Evolutionary conservation across 1,140 invertebrate genomes (phyloP).

Genomic region (Elysia chlorotica): DNA sequence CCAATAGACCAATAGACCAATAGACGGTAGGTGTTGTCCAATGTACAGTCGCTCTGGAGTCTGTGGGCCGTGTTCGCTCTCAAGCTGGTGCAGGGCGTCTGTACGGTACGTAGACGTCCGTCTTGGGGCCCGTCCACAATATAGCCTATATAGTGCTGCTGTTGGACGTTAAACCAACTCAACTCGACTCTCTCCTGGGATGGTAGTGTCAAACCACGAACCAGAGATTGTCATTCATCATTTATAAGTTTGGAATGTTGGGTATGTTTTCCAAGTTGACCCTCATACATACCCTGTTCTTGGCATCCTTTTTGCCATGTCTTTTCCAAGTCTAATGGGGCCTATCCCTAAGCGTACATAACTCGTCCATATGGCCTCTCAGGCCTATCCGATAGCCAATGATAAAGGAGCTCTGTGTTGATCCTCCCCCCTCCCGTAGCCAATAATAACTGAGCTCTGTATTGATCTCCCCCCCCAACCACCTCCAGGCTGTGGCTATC

Average conservation of each 20-base stretch:
- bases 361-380: background rate
- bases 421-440: background rate
- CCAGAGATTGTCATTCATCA: too few species aligned
- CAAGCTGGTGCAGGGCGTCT: background rate
- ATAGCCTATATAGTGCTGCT: background rate
- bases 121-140: background rate
- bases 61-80: background rate
- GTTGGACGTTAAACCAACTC: background rate
- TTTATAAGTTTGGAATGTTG: too few species aligned
- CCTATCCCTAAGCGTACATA: background rate
- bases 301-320: background rate
- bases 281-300: background rate
- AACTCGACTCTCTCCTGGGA: background rate
- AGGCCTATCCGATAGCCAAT: background rate
- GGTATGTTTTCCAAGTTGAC: too few species aligned
- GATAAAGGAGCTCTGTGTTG: background rate
- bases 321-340: background rate
- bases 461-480: background rate
- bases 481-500: constrained; percentile 10
- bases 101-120: background rate
- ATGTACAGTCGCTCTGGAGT: background rate
- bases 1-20: background rate
- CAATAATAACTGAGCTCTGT: background rate
- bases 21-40: background rate
- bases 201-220: too few species aligned